A percentile compares a stretch with the other conserved stretches of the same genome.
Evolutionary conservation across 2,888 invertebrate genomes (phyloP).

Genomic region (Dryomyza anilis): DNA sequence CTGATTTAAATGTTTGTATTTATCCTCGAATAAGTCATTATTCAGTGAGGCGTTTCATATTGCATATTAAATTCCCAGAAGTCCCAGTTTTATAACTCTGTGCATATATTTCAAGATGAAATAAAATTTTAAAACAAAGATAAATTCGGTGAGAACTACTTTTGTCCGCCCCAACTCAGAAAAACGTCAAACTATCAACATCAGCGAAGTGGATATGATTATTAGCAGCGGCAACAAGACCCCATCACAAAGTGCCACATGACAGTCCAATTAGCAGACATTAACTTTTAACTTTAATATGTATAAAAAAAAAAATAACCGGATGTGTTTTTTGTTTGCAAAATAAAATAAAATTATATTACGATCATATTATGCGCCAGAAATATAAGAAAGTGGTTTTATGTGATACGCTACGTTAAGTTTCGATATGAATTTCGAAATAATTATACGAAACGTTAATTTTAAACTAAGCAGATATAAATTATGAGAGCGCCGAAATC

Average conservation of each 20-base stretch:
- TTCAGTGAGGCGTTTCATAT: too few species aligned
- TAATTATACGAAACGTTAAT: conserved; percentile 55
- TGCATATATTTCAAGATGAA: too few species aligned
- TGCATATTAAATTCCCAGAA: too few species aligned
- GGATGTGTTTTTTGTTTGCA: neutral
- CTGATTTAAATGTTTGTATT: too few species aligned
- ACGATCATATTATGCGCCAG: too few species aligned
- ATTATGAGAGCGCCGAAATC: too few species aligned
- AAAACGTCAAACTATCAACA: neutral
- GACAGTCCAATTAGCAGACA: conserved; percentile 16
- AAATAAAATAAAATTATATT: too few species aligned
- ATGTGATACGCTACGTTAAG: conserved; percentile 40
- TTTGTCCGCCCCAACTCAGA: neutral
- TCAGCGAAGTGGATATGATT: neutral
- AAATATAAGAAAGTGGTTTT: too few species aligned
- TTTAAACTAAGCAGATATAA: conserved; percentile 55
- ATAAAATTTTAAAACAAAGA: neutral
- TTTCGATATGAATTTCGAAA: too few species aligned
- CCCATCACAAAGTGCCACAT: neutral
- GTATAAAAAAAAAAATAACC: neutral
- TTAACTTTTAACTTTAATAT: conserved; percentile 1
- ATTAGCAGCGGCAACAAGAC: neutral
- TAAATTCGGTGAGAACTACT: neutral
- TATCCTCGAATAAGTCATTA: too few species aligned
- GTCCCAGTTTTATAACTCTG: too few species aligned